Percentiles rank a stretch among this genome's conserved stretches.
These are phyloP conservation scores for Pandemis heparana DNA, from an alignment of 2,888 invertebrate genomes.

Conservation along the genomic window DNA sequence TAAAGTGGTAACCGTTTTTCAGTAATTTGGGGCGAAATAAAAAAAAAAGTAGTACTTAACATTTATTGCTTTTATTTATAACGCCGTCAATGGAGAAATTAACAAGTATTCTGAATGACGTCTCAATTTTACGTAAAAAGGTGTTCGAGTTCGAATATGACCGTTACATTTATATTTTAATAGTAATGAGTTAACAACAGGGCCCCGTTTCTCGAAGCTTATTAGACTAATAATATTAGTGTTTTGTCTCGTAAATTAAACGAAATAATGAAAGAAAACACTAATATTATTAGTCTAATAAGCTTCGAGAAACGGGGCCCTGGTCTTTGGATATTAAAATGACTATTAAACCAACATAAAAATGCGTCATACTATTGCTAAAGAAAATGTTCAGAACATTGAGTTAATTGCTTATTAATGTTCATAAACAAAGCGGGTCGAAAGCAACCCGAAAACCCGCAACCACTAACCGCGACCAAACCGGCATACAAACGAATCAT, in stretches of 20 bases:
- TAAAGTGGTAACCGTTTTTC: not conserved
- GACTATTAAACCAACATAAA: not conserved
- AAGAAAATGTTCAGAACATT: too few species aligned
- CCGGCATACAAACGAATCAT: constrained; percentile 1
- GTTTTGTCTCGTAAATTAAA: too few species aligned
- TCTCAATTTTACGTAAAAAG: not conserved
- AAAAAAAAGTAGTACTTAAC: not conserved
- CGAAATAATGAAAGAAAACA: too few species aligned
- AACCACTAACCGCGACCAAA: not conserved
- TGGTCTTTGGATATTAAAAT: not conserved
- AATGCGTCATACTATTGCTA: too few species aligned
- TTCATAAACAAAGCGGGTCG: too few species aligned
- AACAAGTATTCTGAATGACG: not conserved
- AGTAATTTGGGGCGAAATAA: not conserved
- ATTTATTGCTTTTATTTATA: not conserved
- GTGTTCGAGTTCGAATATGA: not conserved
- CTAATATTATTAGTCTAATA: too few species aligned
- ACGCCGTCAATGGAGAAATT: not conserved
- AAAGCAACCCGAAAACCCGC: not conserved
- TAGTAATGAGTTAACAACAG: not conserved
- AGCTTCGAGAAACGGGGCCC: too few species aligned
- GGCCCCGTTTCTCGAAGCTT: too few species aligned
- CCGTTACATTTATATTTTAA: not conserved
- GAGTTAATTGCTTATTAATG: too few species aligned
- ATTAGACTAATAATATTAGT: too few species aligned